Base-by-base conservation (phyloP, 1,140 invertebrate genomes). In the Linepithema humile region DNA sequence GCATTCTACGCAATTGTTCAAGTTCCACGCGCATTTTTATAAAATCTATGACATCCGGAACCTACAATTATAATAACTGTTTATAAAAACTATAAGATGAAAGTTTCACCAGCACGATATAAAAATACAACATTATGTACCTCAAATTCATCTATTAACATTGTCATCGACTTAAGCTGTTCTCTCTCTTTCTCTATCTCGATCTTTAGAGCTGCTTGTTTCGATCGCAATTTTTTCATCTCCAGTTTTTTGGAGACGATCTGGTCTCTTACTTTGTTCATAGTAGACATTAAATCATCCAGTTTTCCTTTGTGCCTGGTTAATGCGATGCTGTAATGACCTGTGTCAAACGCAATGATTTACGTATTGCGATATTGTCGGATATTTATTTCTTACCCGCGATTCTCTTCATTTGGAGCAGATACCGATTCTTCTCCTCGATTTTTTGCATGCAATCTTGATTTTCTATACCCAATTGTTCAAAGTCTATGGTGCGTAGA, bases 21-120 rank as follows among this genome's bases (percentile, higher is more conserved):
- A 95, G 85, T 69, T 95, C 92, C 0, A 91, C 92, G 83, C 95
- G 95, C 0, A 95, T 91, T 59, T 91, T 89, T 0, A 96, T 94
- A 59, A 95, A 96, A 3, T 96, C 95, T 90, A 95, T 91, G 9
- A 96, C 89, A 82, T 95, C 94, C 0, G 96, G 96, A 0, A 95
- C 95, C 91, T 92, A 26, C 45, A 83, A 73, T 62, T 26, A 65
- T 50, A 4, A 78, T 4, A 69, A 40, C 29, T 59, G n/a, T 26
- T 64, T 78, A 5, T 53, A 65, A 35, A 12, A 62, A 65, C 20
- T 10, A 53, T 48, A 55, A n/a, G 1, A 72, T 72, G 3, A 35
- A 59, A 74, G 3, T 78, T 32, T 59, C 85, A 89, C 86, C 78
- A 59, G 7, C 5, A 59, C 15, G 15, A 40, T 38, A 40, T 29